Evolutionary conservation across 2,888 invertebrate species (phyloP).

Genomic region (Cepaea hortensis): DNA sequence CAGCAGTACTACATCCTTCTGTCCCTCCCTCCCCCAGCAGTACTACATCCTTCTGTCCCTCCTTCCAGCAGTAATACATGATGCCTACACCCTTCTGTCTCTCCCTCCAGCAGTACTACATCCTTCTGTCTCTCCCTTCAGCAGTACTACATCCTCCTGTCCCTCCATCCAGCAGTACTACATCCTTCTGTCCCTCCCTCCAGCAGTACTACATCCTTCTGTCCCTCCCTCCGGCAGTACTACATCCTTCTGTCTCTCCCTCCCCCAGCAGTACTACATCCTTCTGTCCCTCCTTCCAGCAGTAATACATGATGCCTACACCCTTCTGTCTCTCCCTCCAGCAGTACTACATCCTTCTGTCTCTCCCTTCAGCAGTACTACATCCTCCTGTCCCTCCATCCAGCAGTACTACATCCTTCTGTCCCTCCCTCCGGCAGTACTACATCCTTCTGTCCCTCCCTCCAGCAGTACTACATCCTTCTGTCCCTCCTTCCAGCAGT

Average conservation of each 20-base stretch:
- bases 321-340: not conserved
- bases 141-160: no score
- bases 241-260: no score
- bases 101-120: no score
- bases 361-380: constrained; percentile 4
- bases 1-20: not conserved
- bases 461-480: not conserved
- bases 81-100: no score
- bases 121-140: no score
- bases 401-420: not conserved
- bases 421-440: not conserved
- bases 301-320: no score
- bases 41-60: not conserved
- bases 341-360: constrained; percentile 22
- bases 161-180: not conserved
- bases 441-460: not conserved
- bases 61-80: not conserved
- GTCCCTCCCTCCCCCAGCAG: not conserved
- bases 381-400: not conserved
- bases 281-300: no score
- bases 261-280: no score
- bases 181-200: not conserved
- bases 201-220: not conserved
- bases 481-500: not conserved
- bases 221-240: no score